These are phyloP conservation scores for Percopsis omiscomaycus DNA, from an alignment of 2,797 vertebrate genomes.

Conservation along the genomic window DNA sequence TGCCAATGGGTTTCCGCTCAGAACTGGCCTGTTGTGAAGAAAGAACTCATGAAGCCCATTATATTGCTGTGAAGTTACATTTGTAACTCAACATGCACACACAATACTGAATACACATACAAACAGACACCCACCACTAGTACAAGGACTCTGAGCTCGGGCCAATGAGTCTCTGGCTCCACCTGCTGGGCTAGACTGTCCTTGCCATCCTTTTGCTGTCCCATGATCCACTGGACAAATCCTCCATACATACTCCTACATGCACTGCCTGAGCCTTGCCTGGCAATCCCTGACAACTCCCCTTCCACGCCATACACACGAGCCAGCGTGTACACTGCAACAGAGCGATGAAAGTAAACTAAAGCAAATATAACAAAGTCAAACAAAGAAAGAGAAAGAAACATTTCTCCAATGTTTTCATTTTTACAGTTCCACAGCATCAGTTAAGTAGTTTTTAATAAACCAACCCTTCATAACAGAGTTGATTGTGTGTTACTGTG, in stretches of 20 bases:
- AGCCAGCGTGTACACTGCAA: constrained; percentile 85
- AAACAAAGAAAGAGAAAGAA: neutral
- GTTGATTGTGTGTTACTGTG: neutral
- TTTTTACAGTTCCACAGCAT: neutral
- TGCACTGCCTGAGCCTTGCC: constrained; percentile 92
- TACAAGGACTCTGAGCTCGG: constrained; percentile 86
- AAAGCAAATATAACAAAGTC: neutral
- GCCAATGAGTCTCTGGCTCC: constrained; percentile 89
- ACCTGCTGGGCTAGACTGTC: constrained; percentile 91
- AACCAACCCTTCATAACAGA: neutral
- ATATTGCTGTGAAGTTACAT: neutral
- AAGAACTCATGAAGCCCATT: constrained; percentile 1
- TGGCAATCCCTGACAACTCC: constrained; percentile 88
- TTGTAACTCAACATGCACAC: neutral
- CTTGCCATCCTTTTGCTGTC: constrained; percentile 81
- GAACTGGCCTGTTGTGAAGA: constrained; percentile 81
- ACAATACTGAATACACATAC: neutral
- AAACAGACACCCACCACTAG: constrained; percentile 85
- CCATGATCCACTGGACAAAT: constrained; percentile 93
- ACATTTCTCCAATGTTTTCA: neutral
- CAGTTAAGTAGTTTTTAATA: neutral
- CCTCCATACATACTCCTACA: constrained; percentile 93
- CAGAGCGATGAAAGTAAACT: neutral
- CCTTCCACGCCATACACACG: constrained; percentile 83
- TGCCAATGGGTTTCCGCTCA: constrained; percentile 84